A percentile compares a stretch with the other conserved stretches of the same genome.
These are phyloP conservation scores for Cheilosia scutellata DNA, from an alignment of 2,888 invertebrate genomes.

Conservation along the genomic window DNA sequence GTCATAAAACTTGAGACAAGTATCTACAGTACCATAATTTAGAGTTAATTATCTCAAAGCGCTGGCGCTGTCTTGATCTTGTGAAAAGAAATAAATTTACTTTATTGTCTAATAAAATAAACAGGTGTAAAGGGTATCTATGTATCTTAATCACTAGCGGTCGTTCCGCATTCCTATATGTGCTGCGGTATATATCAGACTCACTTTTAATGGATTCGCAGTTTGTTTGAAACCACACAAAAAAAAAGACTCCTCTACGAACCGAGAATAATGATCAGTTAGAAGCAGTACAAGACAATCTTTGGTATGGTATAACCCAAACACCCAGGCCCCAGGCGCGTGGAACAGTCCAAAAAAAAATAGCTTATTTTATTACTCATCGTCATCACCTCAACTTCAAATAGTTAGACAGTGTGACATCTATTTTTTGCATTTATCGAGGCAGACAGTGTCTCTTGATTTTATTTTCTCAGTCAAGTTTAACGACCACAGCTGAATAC, in stretches of 20 bases:
- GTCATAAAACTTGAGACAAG: background rate
- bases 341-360: constrained; percentile 3
- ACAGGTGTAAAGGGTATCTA: background rate
- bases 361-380: background rate
- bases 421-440: background rate
- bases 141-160: background rate
- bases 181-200: background rate
- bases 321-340: background rate
- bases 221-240: background rate
- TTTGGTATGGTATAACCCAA: too few species aligned
- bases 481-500: constrained; percentile 22
- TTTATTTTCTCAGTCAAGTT: constrained; percentile 21
- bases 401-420: background rate
- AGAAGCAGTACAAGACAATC: too few species aligned
- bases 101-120: constrained; percentile 11
- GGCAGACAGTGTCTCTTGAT: constrained; percentile 6
- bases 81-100: background rate
- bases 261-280: too few species aligned
- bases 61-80: background rate
- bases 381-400: background rate
- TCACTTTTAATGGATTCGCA: constrained; percentile 10
- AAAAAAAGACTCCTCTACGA: too few species aligned
- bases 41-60: background rate
- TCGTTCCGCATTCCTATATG: background rate
- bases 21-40: background rate